Base-by-base conservation (phyloP, 1,140 invertebrate genomes). In the Drosophila chauvacae region DNA sequence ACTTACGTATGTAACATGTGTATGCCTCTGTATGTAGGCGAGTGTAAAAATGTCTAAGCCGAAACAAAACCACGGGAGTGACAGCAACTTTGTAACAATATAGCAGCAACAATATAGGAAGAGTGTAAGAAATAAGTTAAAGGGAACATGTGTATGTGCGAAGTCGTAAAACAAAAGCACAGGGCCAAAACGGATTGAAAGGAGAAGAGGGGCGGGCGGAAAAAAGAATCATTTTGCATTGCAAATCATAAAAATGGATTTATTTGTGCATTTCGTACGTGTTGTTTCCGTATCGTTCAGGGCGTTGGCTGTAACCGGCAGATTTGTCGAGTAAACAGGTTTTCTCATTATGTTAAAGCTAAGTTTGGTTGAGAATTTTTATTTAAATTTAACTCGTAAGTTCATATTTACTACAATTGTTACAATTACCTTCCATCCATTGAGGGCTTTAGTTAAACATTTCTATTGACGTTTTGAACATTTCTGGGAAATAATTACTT, bases 41-140 rank as follows among this genome's bases (percentile, higher is more conserved):
- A 78, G 68, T 83, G 80, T 76, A 88, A 83, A 88, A 88, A 88
- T 80, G 57, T 88, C 83, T 87, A 87, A 87, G 66, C 84, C 79
- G 60, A 72, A 82, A 73, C 81, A 83, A 75, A 65, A 65, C 61
- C 55, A 60, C 62, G 63, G 64, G 41, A 74, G 65, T 63, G 83
- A 84, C 61, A 68, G 45, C 47, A 81, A 76, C 55, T 64, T 53
- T 73, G 56, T 64, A 76, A 11, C 57, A 26, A 33, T 56, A 55
- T 10, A 55, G 41, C 26, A 47, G 59, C 70, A 62, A 74, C 70
- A 74, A 74, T 64, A 57, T 74, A 18, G 45, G 41, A 41, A 69
- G 58, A 63, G 56, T 61, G 62, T 77, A 37, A 42, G 44, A 41
- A 66, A 60, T 50, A 72, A 72, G 44, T 60, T 72, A 37, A 73